Percentiles rank a stretch among this genome's conserved stretches.
These are phyloP conservation scores for Pollachius pollachius DNA, from an alignment of 2,113 vertebrate genomes.

Conservation along the genomic window DNA sequence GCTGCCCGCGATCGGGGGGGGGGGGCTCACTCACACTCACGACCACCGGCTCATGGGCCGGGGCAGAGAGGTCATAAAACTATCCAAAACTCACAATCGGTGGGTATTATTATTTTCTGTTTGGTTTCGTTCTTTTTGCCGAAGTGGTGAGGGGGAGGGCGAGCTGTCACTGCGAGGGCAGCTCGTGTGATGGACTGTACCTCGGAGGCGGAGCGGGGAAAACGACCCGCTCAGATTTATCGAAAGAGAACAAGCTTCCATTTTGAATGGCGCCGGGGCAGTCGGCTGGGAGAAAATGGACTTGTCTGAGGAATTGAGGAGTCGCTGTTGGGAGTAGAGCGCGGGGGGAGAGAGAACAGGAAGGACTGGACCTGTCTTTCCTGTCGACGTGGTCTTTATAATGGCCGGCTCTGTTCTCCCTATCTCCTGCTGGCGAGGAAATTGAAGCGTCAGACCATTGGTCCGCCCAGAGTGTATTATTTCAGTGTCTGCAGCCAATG, in stretches of 20 bases:
- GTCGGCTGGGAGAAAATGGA: slow-evolving; percentile 48
- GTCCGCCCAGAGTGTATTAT: slow-evolving; percentile 51
- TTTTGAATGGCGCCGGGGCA: slow-evolving; percentile 44
- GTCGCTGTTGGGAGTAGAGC: slow-evolving; percentile 23
- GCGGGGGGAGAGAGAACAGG: slow-evolving; percentile 19
- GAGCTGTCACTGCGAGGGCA: slow-evolving; percentile 30
- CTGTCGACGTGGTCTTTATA: slow-evolving; percentile 50
- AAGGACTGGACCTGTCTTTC: slow-evolving; percentile 44
- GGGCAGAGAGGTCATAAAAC: too few species aligned
- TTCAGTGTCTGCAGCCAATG: slow-evolving; percentile 51
- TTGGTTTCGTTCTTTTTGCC: background rate
- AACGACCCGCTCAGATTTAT: slow-evolving; percentile 44
- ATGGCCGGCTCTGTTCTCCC: slow-evolving; percentile 64
- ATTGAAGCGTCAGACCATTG: slow-evolving; percentile 70
- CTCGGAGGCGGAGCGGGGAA: slow-evolving; percentile 35
- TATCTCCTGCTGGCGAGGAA: slow-evolving; percentile 65
- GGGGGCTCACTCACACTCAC: slow-evolving; percentile 34
- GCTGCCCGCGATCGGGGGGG: slow-evolving; percentile 54
- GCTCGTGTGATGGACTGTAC: slow-evolving; percentile 28
- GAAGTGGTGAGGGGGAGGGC: slow-evolving; percentile 18
- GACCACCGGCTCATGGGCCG: slow-evolving; percentile 22
- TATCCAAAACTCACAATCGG: background rate
- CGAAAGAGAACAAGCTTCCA: slow-evolving; percentile 47
- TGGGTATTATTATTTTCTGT: too few species aligned
- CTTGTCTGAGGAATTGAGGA: slow-evolving; percentile 41